Base-by-base conservation (phyloP, 2,113 vertebrate genomes). In the Corythoichthys intestinalis region DNA sequence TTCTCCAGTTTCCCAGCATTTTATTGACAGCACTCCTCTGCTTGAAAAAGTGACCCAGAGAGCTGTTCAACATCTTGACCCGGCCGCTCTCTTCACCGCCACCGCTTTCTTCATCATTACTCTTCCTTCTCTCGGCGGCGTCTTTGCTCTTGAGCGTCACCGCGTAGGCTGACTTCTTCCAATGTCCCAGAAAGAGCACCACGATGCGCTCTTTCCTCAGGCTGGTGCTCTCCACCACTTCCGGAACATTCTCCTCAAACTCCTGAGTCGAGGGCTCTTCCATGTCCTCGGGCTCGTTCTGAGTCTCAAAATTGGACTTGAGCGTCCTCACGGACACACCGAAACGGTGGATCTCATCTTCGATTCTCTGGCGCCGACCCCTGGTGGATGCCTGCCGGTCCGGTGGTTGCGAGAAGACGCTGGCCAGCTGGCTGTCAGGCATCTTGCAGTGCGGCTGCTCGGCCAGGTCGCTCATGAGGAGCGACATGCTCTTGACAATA, bases 161-260 rank as follows among this genome's bases (percentile, higher is more conserved):
- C 0, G 89, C 73, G 67, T 91, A 95, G 12, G 94, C 92, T 0
- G 94, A 95, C 75, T 93, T 95, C 86, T 94, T 96, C 96, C 96
- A 98, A 87, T 98, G 96, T 61, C 94, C 86, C 38, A 98, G 87
- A 86, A 98, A 98, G 54, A 98, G 88, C 63, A 93, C 92, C 15
- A 98, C 92, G 8, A 96, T 96, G 1, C 96, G 92, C 75, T 98
- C 94, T 77, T 98, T 98, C 69, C 95, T 91, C 2, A 96, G 85
- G 72, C 89, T 94, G 75, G 86, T 92, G 14, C 87, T 88, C 79
- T 94, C 94, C 0, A 74, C 83, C 39, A 91, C 82, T 9, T 86
- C 47, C 2, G 53, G 46, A 0, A 79, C 53, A 1, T 82, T 86
- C 72, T 92, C 93, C 67, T 93, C 88, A 5, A 91, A 90, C 84